phyloP scores from a whole-genome alignment of 2,888 invertebrate genomes.

The Rutpela maculata region DNA sequence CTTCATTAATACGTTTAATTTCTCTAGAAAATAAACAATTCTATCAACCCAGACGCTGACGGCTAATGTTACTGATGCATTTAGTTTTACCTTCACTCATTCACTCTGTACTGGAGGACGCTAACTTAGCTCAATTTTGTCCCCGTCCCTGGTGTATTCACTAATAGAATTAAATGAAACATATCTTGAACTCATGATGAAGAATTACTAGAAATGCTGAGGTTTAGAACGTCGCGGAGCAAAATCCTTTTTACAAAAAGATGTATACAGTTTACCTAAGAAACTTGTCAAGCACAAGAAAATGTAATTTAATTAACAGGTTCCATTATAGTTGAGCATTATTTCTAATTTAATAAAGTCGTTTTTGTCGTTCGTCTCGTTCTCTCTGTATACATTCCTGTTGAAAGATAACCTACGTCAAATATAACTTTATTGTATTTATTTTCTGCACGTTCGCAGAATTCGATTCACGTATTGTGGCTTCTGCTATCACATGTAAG shows the following conservation, averaged over 20 bases:
- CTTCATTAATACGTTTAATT: too few relatives aligned
- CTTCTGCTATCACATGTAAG: not conserved
- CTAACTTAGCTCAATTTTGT: conserved; percentile 35
- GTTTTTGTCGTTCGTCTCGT: conserved; percentile 6
- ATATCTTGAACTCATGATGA: conserved; percentile 45
- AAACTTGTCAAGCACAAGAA: conserved; percentile 31
- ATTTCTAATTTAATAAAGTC: conserved; percentile 6
- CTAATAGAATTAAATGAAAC: conserved; percentile 56
- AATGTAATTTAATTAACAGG: conserved; percentile 37
- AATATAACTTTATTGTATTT: not conserved
- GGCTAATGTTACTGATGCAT: too few relatives aligned
- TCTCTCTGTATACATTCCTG: not conserved
- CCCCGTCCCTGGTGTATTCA: conserved; percentile 42
- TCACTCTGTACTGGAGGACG: not conserved
- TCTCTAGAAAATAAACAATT: too few relatives aligned
- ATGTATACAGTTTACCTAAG: conserved; percentile 32
- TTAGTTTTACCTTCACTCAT: too few relatives aligned
- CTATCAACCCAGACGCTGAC: too few relatives aligned
- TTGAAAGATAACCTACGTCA: not conserved
- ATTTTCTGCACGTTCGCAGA: not conserved
- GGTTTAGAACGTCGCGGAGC: conserved; percentile 37
- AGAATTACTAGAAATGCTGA: conserved; percentile 36
- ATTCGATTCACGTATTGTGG: not conserved
- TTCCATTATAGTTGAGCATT: conserved; percentile 18
- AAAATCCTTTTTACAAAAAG: conserved; percentile 34